Evolutionary conservation across 2,797 vertebrate species (phyloP), one percentile per base, ranked within the genome.

Genomic region (Serranus cabrilla): DNA sequence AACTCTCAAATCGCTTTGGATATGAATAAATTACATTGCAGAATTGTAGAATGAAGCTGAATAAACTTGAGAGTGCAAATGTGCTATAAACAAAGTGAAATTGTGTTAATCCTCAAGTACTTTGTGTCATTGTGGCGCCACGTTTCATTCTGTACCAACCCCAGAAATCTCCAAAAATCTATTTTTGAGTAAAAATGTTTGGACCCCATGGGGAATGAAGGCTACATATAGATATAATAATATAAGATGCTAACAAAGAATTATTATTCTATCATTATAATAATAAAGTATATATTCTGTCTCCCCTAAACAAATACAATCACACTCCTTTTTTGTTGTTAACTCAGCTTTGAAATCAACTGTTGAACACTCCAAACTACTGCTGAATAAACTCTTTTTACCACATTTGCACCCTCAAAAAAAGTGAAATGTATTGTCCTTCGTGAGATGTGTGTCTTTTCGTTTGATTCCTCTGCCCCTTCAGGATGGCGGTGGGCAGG

Each of bases 391-490:
- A 51, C 18, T 21, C 46, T 11, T 34, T 21, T 20, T 17, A 31
- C 9, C 5, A 14, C 7, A 58, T 54, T 59, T 52, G 17, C 57
- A 43, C 39, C 51, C 51, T 62, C 4, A 34, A 27, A 18, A 49
- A 78, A 71, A n/a, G 18, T 0, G 25, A 25, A 55, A 21, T 21
- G 4, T 7, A 12, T 14, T 46, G 39, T 49, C 43, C 17, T 31
- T 2, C 3, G 27, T 57, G 51, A 51, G 12, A 17, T 37, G 2
- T 11, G 12, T 40, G 18, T 20, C 25, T 60, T 25, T 43, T 71
- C 56, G 31, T 76, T 76, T 71, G 54, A 85, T 63, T 82, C 31
- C 55, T 61, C 34, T 50, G 13, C 3, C 71, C 54, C 45, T 49
- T n/a, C 5, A 57, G n/a, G 47, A 56, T 14, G 27, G 46, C 31